Evolutionary conservation across 2,113 vertebrate species (phyloP).

Genomic region (Hippopotamus amphibius): DNA sequence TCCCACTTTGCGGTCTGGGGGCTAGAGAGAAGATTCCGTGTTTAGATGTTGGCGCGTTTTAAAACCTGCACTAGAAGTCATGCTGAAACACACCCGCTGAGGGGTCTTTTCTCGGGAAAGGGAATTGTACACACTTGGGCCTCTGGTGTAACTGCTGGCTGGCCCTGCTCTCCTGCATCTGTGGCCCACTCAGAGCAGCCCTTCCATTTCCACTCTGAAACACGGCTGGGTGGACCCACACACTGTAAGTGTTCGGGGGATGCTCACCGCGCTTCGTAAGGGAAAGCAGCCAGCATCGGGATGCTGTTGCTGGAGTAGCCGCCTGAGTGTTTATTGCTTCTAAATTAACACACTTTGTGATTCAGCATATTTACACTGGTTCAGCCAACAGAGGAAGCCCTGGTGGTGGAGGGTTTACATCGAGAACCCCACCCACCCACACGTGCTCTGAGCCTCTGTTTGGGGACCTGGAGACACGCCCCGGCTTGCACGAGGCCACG

Average conservation of each 20-base stretch:
- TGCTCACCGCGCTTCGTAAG: rapidly evolving
- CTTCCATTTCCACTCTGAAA: rapidly evolving
- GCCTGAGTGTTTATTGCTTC: rapidly evolving
- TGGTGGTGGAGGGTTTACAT: rapidly evolving
- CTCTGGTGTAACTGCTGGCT: rapidly evolving
- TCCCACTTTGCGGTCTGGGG: neutral
- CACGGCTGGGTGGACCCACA: rapidly evolving
- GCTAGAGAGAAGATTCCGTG: neutral
- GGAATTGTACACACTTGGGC: rapidly evolving
- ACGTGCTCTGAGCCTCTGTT: rapidly evolving
- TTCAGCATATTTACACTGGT: rapidly evolving
- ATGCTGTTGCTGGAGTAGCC: rapidly evolving
- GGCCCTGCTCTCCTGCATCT: rapidly evolving
- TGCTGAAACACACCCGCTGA: rapidly evolving
- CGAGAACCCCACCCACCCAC: rapidly evolving
- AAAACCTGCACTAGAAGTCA: neutral
- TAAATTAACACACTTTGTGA: neutral
- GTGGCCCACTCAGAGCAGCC: rapidly evolving
- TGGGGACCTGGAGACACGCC: neutral
- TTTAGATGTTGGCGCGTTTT: neutral
- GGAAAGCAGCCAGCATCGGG: neutral
- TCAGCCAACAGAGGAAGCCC: rapidly evolving
- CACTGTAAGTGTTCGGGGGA: rapidly evolving
- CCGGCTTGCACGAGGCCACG: rapidly evolving
- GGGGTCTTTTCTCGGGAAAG: neutral